Base-by-base conservation (phyloP, 2,113 vertebrate species). In the Egretta garzetta region DNA sequence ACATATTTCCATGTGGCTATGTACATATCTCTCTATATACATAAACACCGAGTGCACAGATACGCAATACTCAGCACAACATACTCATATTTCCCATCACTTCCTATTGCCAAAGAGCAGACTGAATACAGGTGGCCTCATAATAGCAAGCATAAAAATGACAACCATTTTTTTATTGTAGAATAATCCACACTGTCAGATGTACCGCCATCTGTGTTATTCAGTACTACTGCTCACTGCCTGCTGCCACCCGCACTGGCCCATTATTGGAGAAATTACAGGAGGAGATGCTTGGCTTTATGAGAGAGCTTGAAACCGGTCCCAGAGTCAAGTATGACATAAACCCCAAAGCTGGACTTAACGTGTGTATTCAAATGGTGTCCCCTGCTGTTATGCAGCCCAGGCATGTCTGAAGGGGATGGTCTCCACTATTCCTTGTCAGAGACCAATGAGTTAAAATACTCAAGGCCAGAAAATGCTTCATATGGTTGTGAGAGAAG, bases 141-240 rank as follows among this genome's bases (percentile, higher is more conserved):
- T 97, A 97, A 97, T 73, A 88, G 74, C 71, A 80, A 93, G 75
- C 95, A 97, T 97, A 96, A 98, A 97, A 98, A 97, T 77, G 88
- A 96, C 95, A 98, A 95, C 93, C 92, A 67, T 85, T 97, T 97
- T 98, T 97, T 95, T 66, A 94, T 89, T 98, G 97, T 93, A 85
- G 96, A 96, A 96, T 97, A 97, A 98, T 93, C 94, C 95, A 95
- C 93, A 56, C 90, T 96, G 96, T 98, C 97, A 98, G 97, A 95
- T 88, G 96, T 83, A 93, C 75, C 43, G 66, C 98, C 97, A 98
- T 98, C 98, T 98, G 98, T 98, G 98, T 97, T 93, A 97, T 88
- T 96, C 88, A 56, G 92, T 80, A 72, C 91, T 92, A 73, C 93
- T 50, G 91, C 86, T 98, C 95, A 68, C 88, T 91, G 95, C 93